phyloP scores from a whole-genome alignment of 2,797 vertebrate species.

The Potorous gilbertii region DNA sequence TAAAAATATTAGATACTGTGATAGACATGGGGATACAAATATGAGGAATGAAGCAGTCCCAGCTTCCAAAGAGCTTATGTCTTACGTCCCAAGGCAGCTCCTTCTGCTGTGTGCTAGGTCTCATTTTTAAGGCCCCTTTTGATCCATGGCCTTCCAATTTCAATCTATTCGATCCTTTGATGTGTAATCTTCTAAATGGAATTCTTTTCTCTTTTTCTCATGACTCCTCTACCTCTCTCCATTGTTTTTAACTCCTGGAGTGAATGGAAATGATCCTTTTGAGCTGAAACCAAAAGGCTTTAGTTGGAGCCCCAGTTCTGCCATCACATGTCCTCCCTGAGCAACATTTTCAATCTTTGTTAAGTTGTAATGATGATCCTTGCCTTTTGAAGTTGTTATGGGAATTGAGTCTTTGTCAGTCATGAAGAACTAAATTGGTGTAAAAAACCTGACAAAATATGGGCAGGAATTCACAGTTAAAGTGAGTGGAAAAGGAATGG shows the following conservation, averaged over 20 bases:
- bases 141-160: not conserved
- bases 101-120: not conserved
- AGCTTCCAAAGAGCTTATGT: accelerated
- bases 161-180: not conserved
- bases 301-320: not conserved
- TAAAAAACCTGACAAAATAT: not conserved
- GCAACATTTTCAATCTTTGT: not conserved
- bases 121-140: not conserved
- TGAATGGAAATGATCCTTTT: not conserved
- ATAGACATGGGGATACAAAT: not conserved
- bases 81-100: too few species aligned
- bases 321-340: not conserved
- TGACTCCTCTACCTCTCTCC: not conserved
- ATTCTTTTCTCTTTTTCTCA: not conserved
- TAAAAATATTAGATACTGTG: accelerated
- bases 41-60: not conserved
- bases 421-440: not conserved
- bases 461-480: not conserved
- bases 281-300: not conserved
- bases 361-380: not conserved
- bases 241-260: not conserved
- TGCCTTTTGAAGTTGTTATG: not conserved
- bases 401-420: not conserved
- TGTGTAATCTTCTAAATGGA: not conserved
- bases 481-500: not conserved